Percentiles rank a stretch among this genome's conserved stretches.
phyloP scores from a whole-genome alignment of 2,888 invertebrate genomes.

The Helleia helle region DNA sequence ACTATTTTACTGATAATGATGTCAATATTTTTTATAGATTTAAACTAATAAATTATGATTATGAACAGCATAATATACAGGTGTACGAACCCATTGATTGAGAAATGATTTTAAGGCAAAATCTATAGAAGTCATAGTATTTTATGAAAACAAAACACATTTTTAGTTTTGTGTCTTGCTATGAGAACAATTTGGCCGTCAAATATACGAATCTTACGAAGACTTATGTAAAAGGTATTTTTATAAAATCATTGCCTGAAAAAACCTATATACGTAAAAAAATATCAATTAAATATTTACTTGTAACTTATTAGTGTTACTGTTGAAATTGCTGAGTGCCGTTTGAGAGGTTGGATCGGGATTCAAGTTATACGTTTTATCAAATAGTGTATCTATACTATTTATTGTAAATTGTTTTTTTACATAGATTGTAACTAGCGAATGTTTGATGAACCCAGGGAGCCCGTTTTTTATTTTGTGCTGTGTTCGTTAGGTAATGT shows the following conservation, averaged over 20 bases:
- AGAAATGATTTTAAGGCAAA: no score
- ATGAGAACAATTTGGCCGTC: constrained; percentile 24
- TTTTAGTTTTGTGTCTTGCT: constrained; percentile 22
- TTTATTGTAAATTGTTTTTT: constrained; percentile 62
- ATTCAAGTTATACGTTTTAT: constrained; percentile 67
- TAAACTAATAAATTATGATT: no score
- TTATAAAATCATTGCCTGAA: constrained; percentile 70
- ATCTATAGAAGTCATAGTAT: neutral
- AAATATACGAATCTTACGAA: constrained; percentile 29
- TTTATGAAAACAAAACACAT: neutral
- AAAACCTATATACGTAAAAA: constrained; percentile 69
- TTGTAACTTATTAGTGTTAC: constrained; percentile 59
- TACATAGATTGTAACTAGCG: constrained; percentile 61
- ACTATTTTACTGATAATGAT: no score
- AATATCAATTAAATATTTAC: constrained; percentile 62
- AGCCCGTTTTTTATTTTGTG: constrained; percentile 63
- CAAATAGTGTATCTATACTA: constrained; percentile 64
- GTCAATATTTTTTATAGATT: no score
- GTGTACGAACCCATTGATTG: no score
- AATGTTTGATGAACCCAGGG: constrained; percentile 58
- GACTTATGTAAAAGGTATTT: constrained; percentile 57
- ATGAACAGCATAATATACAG: no score
- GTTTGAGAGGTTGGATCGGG: constrained; percentile 43
- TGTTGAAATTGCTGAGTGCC: constrained; percentile 41
- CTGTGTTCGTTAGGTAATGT: constrained; percentile 72